Percentiles rank a stretch among this genome's conserved stretches.
These are phyloP conservation scores for Amiota mariae DNA, from an alignment of 2,888 invertebrate species.

Conservation along the genomic window DNA sequence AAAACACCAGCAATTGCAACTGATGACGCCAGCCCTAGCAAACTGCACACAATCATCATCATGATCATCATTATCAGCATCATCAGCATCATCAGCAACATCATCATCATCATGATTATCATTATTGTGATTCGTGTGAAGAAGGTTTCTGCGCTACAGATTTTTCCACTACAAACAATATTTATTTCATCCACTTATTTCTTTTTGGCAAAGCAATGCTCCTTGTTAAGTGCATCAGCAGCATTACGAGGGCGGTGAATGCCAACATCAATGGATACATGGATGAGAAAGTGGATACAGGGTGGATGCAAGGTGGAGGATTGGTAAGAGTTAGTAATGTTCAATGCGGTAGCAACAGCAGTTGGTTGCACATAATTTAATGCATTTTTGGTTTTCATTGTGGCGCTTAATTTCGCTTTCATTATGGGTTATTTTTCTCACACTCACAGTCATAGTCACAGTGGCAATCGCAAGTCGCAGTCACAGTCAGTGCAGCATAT, in stretches of 20 bases:
- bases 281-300: too few species aligned
- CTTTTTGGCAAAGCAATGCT: constrained; percentile 18
- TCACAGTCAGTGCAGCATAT: background rate
- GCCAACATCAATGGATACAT: too few species aligned
- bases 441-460: background rate
- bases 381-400: constrained; percentile 29
- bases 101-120: too few species aligned
- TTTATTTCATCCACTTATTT: constrained; percentile 1
- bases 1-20: too few species aligned
- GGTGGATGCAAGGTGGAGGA: too few species aligned
- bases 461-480: too few species aligned
- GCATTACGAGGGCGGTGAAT: too few species aligned
- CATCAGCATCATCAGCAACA: background rate
- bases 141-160: too few species aligned
- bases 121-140: too few species aligned
- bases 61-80: background rate
- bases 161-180: background rate
- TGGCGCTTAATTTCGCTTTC: constrained; percentile 35
- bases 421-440: constrained; percentile 28
- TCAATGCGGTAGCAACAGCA: constrained; percentile 11
- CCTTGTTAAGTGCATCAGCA: background rate
- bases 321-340: background rate
- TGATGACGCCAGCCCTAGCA: too few species aligned
- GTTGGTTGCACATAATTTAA: constrained; percentile 32
- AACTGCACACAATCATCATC: background rate